Percentiles rank a stretch among this genome's conserved stretches.
These are phyloP conservation scores for Elaeidobius kamerunicus DNA, from an alignment of 2,888 invertebrate genomes.

Conservation along the genomic window DNA sequence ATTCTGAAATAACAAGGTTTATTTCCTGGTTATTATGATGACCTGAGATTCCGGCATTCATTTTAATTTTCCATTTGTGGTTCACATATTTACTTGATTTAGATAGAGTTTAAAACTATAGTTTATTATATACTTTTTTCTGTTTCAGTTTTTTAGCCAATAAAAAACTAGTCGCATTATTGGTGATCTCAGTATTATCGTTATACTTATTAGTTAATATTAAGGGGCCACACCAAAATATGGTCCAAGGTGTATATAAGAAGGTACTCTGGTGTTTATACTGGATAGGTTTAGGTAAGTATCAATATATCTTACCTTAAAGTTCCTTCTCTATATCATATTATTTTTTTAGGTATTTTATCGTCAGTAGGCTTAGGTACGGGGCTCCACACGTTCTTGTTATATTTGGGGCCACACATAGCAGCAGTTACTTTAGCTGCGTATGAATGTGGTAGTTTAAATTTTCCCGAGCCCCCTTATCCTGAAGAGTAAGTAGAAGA, in stretches of 20 bases:
- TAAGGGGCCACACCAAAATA: constrained; percentile 63
- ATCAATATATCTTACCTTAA: background rate
- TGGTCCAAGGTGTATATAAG: constrained; percentile 54
- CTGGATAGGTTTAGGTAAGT: constrained; percentile 48
- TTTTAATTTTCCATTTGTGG: no score
- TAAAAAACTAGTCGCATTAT: constrained; percentile 55
- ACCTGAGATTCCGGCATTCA: no score
- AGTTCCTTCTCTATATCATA: background rate
- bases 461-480: constrained; percentile 98
- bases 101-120: no score
- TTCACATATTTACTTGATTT: no score
- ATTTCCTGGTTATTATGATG: no score
- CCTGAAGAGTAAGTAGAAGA: constrained; percentile 79
- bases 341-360: constrained; percentile 70
- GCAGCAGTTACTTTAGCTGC: constrained; percentile 97
- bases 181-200: constrained; percentile 52
- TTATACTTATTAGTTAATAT: constrained; percentile 57
- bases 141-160: constrained; percentile 62
- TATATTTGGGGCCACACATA: constrained; percentile 99
- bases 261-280: constrained; percentile 48
- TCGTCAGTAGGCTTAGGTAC: constrained; percentile 98
- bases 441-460: constrained; percentile 91
- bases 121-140: constrained; percentile 34
- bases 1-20: no score
- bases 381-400: constrained; percentile 96